Evolutionary conservation across 2,797 vertebrate genomes (phyloP).

Genomic region (Meda fulgida): DNA sequence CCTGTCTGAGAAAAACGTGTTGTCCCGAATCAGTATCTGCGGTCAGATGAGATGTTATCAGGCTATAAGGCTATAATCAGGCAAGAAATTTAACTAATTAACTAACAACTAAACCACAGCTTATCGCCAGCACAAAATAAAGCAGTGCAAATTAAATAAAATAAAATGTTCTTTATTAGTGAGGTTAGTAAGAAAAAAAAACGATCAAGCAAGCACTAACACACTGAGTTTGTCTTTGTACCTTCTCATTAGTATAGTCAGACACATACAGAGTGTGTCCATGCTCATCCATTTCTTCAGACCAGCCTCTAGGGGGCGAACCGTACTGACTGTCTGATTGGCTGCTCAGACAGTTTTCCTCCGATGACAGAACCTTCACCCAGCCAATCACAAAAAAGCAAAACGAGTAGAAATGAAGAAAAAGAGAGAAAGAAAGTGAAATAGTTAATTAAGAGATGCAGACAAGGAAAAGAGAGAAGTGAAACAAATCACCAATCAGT

Average conservation of each 20-base stretch:
- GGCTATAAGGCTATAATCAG: too few relatives aligned
- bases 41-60: too few relatives aligned
- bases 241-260: conserved; percentile 97
- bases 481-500: conserved; percentile 33
- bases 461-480: not conserved
- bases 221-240: conserved; percentile 66
- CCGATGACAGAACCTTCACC: conserved; percentile 85
- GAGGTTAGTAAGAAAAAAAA: not conserved
- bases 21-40: too few relatives aligned
- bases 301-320: conserved; percentile 94
- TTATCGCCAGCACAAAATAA: too few relatives aligned
- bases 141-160: too few relatives aligned
- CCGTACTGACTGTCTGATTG: conserved; percentile 96
- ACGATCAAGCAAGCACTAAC: not conserved
- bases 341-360: conserved; percentile 92
- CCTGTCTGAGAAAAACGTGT: too few relatives aligned
- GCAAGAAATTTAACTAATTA: too few relatives aligned
- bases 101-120: too few relatives aligned
- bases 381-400: conserved; percentile 59
- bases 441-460: conserved; percentile 44
- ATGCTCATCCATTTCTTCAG: conserved; percentile 93
- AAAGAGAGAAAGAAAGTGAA: conserved; percentile 65
- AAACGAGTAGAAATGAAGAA: conserved; percentile 56
- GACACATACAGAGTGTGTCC: conserved; percentile 96
- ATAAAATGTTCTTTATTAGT: not conserved